Base-by-base conservation (phyloP, 2,797 vertebrate genomes). In the Amazonetta brasiliensis region DNA sequence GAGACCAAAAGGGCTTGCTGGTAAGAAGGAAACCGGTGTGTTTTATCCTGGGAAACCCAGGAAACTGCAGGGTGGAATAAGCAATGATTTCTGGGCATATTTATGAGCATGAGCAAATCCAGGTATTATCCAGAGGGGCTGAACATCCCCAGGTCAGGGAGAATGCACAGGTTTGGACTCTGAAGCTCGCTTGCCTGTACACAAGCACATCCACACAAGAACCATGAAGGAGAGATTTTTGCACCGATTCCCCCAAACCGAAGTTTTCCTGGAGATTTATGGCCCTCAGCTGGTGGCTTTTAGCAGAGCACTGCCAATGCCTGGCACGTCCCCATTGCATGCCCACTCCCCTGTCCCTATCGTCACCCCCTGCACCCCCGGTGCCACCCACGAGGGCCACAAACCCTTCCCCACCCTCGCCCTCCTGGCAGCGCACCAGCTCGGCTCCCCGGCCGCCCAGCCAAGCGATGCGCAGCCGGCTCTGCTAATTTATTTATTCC, bases 221-320 rank as follows among this genome's bases (percentile, higher is more conserved):
- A 6, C 25, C 11, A 25, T n/a, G 67, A 25, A 37, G 33, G 22
- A 28, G 33, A 22, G 18, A 21, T 3, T 77, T 48, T 89, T 41
- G 41, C 23, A 11, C 59, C 12, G 18, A 9, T 28, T 46, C 46
- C 22, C 33, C 43, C 46, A 7, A 11, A 59, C 41, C 0, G 1
- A 46, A 25, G 30, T 89, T 86, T 92, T 92, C 37, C 77, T 79
- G 83, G 90, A 37, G 80, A 19, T 86, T 10, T 9, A 33, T 44
- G 87, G 94, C 94, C 95, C 90, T 77, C 96, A 87, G 39, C 88
- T 91, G 95, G 94, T 21, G 77, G 79, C 4, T 33, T 11, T 6
- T 5, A 35, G 90, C 85, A 92, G 58, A 89, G 93, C 91, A 60
- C 22, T 0, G 0, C 50, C 3, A 44, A 54, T n/a, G 30, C 7